Percentiles rank a stretch among this genome's conserved stretches.
Conservation (phyloP, 2,113 vertebrate genomes). For the Coracopsis vasa region DNA sequence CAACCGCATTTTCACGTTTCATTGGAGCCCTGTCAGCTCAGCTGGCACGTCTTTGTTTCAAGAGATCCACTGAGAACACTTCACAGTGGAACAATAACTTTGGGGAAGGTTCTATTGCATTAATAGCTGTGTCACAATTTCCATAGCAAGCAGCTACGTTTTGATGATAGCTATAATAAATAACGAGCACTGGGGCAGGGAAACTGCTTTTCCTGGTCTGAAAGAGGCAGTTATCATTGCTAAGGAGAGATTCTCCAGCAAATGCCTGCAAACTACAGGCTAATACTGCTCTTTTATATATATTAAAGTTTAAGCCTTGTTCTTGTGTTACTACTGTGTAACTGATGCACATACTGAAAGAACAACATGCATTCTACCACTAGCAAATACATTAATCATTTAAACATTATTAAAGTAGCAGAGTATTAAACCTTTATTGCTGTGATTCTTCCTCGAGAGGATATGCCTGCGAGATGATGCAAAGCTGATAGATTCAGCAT, state of each 20-base stretch:
- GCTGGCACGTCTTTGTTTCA: slow-evolving; percentile 13
- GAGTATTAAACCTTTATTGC: background rate
- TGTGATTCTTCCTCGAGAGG: background rate
- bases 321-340: background rate
- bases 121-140: slow-evolving; percentile 45
- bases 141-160: background rate
- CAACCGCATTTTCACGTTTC: slow-evolving; percentile 5
- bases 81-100: slow-evolving; percentile 20
- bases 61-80: slow-evolving; percentile 42
- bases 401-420: background rate
- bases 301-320: background rate
- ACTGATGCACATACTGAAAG: background rate
- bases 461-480: background rate
- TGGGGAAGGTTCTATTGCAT: background rate
- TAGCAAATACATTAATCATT: background rate
- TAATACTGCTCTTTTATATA: background rate
- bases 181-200: background rate
- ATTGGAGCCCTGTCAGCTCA: background rate
- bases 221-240: background rate
- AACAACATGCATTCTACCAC: background rate
- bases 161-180: slow-evolving; percentile 22
- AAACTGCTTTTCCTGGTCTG: background rate
- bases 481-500: background rate
- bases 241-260: background rate
- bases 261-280: background rate